These are phyloP conservation scores for Phylloscopus whistleri DNA, from an alignment of 2,113 vertebrate genomes.

Conservation along the genomic window DNA sequence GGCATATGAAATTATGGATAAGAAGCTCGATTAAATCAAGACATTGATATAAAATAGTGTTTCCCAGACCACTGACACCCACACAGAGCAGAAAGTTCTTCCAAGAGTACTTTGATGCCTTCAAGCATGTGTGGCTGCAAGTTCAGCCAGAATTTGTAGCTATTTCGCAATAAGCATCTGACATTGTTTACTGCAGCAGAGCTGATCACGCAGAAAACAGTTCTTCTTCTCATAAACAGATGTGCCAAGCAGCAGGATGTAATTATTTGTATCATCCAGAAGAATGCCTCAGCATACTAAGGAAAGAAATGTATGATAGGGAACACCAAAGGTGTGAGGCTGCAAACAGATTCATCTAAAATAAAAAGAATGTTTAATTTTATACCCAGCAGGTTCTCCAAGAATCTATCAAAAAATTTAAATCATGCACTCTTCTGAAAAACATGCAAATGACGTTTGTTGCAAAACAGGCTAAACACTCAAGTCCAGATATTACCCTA, in stretches of 20 bases:
- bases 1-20: not conserved
- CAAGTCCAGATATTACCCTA: not conserved
- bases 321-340: not conserved
- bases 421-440: constrained; percentile 5
- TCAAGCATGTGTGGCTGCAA: not conserved
- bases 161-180: constrained; percentile 9
- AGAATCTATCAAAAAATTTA: not conserved
- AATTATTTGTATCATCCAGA: constrained; percentile 38
- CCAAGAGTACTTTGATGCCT: not conserved
- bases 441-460: not conserved
- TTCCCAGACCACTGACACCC: not conserved
- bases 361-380: not conserved
- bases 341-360: not conserved
- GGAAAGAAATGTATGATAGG: not conserved
- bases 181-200: constrained; percentile 18
- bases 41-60: not conserved
- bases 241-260: constrained; percentile 40
- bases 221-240: constrained; percentile 36
- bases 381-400: not conserved
- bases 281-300: not conserved
- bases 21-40: not conserved
- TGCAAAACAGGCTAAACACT: not conserved
- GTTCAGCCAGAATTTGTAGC: constrained; percentile 18
- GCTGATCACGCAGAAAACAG: not conserved
- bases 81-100: not conserved